A percentile compares a stretch with the other conserved stretches of the same genome.
Conservation (phyloP, 2,797 vertebrate genomes). For the Sus cebifrons region DNA sequence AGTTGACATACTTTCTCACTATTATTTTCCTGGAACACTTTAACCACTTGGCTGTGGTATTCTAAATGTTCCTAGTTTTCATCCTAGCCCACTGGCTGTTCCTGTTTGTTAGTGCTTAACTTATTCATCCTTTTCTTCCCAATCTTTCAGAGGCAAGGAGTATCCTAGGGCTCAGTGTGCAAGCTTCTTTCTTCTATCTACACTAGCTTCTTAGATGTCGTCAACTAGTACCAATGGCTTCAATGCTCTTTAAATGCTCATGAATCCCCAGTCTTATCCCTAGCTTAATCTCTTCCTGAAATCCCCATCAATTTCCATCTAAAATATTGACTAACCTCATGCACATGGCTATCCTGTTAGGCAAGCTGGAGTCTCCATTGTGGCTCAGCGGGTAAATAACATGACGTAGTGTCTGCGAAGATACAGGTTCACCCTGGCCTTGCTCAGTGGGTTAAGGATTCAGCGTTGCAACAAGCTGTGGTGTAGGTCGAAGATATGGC, state of each 20-base stretch:
- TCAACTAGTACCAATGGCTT: background rate
- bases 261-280: background rate
- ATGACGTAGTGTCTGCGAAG: too few relatives aligned
- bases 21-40: background rate
- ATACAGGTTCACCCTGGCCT: too few relatives aligned
- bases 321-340: background rate
- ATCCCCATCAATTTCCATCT: background rate
- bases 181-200: background rate
- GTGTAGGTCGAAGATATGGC: too few relatives aligned
- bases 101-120: background rate
- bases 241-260: background rate
- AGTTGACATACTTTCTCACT: background rate
- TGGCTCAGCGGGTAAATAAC: too few relatives aligned
- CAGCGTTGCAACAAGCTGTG: too few relatives aligned
- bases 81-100: background rate
- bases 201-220: background rate
- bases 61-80: background rate
- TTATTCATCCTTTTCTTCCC: background rate
- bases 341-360: background rate
- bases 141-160: background rate
- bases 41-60: background rate
- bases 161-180: background rate
- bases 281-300: background rate
- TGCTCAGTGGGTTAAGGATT: too few relatives aligned
- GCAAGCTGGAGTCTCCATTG: too few relatives aligned